Evolutionary conservation across 2,888 invertebrate genomes (phyloP).

Genomic region (Coelinius sp.): DNA sequence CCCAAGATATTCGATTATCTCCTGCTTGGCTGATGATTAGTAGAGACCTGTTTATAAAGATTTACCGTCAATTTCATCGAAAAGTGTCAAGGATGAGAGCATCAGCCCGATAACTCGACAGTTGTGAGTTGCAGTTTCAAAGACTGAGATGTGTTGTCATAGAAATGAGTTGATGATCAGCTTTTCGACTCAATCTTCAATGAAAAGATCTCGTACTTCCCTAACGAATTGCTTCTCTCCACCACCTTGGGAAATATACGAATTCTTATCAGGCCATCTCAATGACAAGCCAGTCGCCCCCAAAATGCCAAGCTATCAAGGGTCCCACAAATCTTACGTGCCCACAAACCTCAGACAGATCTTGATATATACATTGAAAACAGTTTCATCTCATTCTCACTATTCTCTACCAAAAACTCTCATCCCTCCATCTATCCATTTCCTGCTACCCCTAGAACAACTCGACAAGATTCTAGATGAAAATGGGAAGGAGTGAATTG

Average conservation of each 20-base stretch:
- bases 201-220: not conserved
- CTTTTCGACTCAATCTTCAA: not conserved
- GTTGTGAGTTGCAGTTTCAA: too few species aligned
- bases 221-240: not conserved
- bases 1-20: not conserved
- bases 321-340: conserved; percentile 50
- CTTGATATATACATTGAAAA: conserved; percentile 54
- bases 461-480: conserved; percentile 10
- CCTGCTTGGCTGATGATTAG: too few species aligned
- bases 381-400: conserved; percentile 29
- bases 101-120: too few species aligned
- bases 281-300: conserved; percentile 4
- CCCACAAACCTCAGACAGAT: conserved; percentile 53
- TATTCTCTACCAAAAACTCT: not conserved
- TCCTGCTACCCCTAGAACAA: not conserved
- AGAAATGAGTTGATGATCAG: too few species aligned
- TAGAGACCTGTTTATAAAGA: too few species aligned
- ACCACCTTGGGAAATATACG: conserved; percentile 7
- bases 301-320: not conserved
- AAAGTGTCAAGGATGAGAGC: too few species aligned
- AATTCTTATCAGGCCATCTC: conserved; percentile 1
- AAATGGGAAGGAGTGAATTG: not conserved
- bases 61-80: too few species aligned
- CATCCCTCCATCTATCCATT: conserved; percentile 3
- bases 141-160: too few species aligned